A percentile compares a stretch with the other conserved stretches of the same genome.
Evolutionary conservation across 1,140 invertebrate species (phyloP).

Genomic region (Drosophila sucinea): DNA sequence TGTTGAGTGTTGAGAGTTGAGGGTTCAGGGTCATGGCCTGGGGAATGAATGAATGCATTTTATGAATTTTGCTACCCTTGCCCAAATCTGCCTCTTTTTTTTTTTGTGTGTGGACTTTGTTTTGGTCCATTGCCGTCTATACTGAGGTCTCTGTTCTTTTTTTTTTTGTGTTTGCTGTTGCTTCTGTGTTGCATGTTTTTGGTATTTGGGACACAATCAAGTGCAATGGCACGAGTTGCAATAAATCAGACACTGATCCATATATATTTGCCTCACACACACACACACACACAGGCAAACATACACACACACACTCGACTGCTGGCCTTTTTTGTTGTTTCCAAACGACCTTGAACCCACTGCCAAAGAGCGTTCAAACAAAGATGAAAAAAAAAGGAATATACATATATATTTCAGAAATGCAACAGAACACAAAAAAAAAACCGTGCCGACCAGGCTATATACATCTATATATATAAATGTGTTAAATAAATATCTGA

Average conservation of each 20-base stretch:
- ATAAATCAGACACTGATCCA: constrained; percentile 81
- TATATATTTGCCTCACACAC: constrained; percentile 51
- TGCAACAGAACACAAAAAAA: constrained; percentile 42
- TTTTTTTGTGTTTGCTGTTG: constrained; percentile 31
- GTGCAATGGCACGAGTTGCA: constrained; percentile 76
- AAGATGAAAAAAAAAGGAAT: constrained; percentile 64
- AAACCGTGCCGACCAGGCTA: constrained; percentile 33
- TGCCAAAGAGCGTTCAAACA: constrained; percentile 68
- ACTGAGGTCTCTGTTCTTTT: constrained; percentile 20
- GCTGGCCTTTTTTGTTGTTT: constrained; percentile 46
- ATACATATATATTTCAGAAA: constrained; percentile 18
- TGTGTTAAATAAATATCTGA: constrained; percentile 78
- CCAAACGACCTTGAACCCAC: constrained; percentile 73
- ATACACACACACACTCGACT: constrained; percentile 55
- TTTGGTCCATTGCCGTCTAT: constrained; percentile 43
- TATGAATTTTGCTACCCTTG: constrained; percentile 33
- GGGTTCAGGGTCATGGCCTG: constrained; percentile 65
- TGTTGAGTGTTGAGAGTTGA: neutral
- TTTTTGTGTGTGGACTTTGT: constrained; percentile 19
- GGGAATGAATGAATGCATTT: constrained; percentile 46
- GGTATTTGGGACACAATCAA: constrained; percentile 80
- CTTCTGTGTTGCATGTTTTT: constrained; percentile 47
- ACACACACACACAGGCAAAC: constrained; percentile 19
- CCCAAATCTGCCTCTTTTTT: constrained; percentile 18
- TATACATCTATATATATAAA: constrained; percentile 39